Percentiles rank a stretch among this genome's conserved stretches.
Evolutionary conservation across 2,113 vertebrate species (phyloP).

Genomic region (Prunella fulvescens): DNA sequence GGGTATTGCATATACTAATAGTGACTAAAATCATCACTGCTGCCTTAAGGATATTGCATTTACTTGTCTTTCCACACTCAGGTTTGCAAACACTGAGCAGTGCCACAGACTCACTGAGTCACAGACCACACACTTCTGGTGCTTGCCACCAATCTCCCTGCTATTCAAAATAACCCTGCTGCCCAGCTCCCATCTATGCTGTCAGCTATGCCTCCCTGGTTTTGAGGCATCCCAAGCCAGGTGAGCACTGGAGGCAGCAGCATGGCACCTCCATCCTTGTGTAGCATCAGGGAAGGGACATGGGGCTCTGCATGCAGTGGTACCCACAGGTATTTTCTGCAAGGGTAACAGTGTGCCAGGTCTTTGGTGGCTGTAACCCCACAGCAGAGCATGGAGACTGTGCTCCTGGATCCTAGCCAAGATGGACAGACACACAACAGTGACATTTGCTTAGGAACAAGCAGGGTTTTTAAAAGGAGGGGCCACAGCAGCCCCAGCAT

Average conservation of each 20-base stretch:
- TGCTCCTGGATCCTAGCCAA: background rate
- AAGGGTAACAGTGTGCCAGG: background rate
- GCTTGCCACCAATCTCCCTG: background rate
- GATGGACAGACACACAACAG: background rate
- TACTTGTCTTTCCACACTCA: background rate
- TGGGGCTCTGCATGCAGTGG: fast-evolving
- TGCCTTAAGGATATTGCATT: background rate
- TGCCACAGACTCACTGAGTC: background rate
- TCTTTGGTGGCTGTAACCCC: background rate
- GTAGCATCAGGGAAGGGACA: background rate
- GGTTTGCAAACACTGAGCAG: background rate
- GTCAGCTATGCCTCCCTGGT: background rate
- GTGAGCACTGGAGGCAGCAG: background rate
- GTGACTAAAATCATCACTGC: background rate
- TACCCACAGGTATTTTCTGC: background rate
- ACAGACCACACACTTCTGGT: background rate
- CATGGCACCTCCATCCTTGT: background rate
- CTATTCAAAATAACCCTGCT: background rate
- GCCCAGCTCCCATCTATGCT: background rate
- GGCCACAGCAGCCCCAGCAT: background rate
- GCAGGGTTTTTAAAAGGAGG: background rate
- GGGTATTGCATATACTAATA: background rate
- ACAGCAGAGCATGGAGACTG: background rate
- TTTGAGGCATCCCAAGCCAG: background rate
- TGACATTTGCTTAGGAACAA: background rate